phyloP scores from a whole-genome alignment of 2,888 invertebrate genomes.

The Plemyria rubiginata region DNA sequence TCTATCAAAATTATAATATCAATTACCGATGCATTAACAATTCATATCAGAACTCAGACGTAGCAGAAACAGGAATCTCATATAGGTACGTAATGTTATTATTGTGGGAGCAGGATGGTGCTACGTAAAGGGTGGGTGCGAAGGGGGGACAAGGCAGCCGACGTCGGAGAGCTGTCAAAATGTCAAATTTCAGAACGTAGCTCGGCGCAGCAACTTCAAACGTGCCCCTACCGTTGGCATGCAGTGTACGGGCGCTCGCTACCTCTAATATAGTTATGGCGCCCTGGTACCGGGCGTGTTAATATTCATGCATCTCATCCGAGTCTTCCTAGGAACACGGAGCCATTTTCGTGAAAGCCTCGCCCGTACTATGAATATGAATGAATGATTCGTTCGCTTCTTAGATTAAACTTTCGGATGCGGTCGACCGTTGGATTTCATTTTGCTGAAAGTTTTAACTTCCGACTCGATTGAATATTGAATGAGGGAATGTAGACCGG shows the following conservation, averaged over 20 bases:
- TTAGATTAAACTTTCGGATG: slow-evolving; percentile 74
- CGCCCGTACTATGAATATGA: slow-evolving; percentile 80
- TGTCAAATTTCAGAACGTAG: slow-evolving; percentile 85
- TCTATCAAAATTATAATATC: slow-evolving; percentile 83
- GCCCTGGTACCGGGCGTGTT: slow-evolving; percentile 75
- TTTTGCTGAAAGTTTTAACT: slow-evolving; percentile 41
- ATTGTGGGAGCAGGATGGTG: slow-evolving; percentile 67
- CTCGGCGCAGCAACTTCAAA: slow-evolving; percentile 82
- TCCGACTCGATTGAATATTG: slow-evolving; percentile 34
- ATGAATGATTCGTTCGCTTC: slow-evolving; percentile 78
- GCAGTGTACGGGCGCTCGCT: slow-evolving; percentile 64
- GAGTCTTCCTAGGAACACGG: slow-evolving; percentile 71
- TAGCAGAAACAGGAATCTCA: slow-evolving; percentile 80
- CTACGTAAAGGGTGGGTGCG: slow-evolving; percentile 49
- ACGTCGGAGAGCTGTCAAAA: slow-evolving; percentile 85
- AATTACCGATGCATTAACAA: slow-evolving; percentile 84
- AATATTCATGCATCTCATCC: slow-evolving; percentile 84
- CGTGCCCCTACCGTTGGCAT: slow-evolving; percentile 80
- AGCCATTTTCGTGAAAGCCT: slow-evolving; percentile 82
- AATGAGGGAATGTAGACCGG: slow-evolving; percentile 31
- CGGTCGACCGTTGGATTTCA: slow-evolving; percentile 46
- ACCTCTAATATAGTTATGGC: slow-evolving; percentile 81
- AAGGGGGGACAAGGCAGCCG: slow-evolving; percentile 69
- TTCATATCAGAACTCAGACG: slow-evolving; percentile 83
- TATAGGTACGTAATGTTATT: slow-evolving; percentile 78